Conservation (phyloP, 2,797 vertebrate species). For the Sternarchorhynchus goeldii region DNA sequence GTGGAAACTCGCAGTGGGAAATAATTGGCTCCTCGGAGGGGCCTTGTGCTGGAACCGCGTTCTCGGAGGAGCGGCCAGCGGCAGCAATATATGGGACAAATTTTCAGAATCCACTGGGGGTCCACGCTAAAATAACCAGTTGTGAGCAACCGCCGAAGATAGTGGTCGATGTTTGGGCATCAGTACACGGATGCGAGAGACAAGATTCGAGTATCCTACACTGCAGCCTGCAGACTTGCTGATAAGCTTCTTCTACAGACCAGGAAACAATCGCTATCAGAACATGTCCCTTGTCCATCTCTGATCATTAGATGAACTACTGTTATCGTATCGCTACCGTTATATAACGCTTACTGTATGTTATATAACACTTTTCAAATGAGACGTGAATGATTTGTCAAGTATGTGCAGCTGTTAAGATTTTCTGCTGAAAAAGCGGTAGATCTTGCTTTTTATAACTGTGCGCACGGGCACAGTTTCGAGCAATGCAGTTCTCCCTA, state of each 20-base stretch:
- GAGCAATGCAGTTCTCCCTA: not conserved
- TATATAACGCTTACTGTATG: no score
- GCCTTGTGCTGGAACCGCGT: no score
- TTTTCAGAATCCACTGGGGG: conserved; percentile 20
- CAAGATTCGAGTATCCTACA: not conserved
- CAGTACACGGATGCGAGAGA: not conserved
- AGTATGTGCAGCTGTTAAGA: no score
- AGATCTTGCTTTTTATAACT: no score
- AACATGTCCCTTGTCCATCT: not conserved
- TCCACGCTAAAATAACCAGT: conserved; percentile 20
- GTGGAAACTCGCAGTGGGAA: conserved; percentile 24
- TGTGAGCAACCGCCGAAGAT: conserved; percentile 16
- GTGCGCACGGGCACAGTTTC: not conserved
- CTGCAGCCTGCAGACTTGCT: not conserved
- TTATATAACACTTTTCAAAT: no score
- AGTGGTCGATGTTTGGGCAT: conserved; percentile 5
- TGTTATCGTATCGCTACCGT: not conserved
- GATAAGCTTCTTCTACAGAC: no score
- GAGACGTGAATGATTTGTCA: no score
- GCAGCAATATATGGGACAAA: conserved; percentile 20
- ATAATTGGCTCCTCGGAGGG: conserved; percentile 10
- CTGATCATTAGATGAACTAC: not conserved
- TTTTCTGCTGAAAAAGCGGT: no score
- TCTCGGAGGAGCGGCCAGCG: conserved; percentile 27
- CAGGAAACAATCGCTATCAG: not conserved